Conservation (phyloP, 2,888 invertebrate genomes). For the Boloria euphrosyne region DNA sequence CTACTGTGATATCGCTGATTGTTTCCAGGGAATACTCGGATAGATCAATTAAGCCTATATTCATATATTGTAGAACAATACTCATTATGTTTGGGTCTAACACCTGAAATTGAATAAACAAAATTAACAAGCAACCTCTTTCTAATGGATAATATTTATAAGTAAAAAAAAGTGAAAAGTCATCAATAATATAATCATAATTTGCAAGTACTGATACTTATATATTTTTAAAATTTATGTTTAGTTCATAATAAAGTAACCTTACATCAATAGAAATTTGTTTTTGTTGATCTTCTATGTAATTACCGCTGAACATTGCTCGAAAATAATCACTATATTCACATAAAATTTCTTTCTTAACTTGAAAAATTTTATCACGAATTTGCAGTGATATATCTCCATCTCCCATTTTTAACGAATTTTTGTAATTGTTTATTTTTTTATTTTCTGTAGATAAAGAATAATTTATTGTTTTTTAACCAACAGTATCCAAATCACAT, state of each 20-base stretch:
- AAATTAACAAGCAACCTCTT: background rate
- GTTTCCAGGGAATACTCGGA: slow-evolving; percentile 53
- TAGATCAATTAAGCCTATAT: slow-evolving; percentile 63
- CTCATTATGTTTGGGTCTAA: slow-evolving; percentile 65
- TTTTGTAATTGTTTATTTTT: too few species aligned
- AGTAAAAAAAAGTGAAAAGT: too few species aligned
- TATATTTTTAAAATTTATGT: background rate
- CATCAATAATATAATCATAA: too few species aligned
- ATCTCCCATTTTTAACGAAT: slow-evolving; percentile 47
- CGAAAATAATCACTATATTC: slow-evolving; percentile 74
- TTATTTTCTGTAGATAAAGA: too few species aligned
- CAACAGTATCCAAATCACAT: too few species aligned
- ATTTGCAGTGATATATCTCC: slow-evolving; percentile 57
- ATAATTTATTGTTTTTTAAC: too few species aligned
- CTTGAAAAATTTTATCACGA: slow-evolving; percentile 57
- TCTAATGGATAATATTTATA: too few species aligned
- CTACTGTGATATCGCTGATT: slow-evolving; percentile 58
- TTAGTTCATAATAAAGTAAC: slow-evolving; percentile 16
- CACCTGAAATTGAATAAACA: slow-evolving; percentile 53
- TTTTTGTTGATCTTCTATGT: slow-evolving; percentile 61
- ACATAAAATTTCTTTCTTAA: slow-evolving; percentile 58
- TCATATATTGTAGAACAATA: slow-evolving; percentile 65
- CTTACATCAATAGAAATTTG: slow-evolving; percentile 69
- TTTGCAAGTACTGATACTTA: too few species aligned
- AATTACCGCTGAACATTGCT: slow-evolving; percentile 76